Conservation (phyloP, 2,888 invertebrate genomes). For the Petrolisthes cinctipes region DNA sequence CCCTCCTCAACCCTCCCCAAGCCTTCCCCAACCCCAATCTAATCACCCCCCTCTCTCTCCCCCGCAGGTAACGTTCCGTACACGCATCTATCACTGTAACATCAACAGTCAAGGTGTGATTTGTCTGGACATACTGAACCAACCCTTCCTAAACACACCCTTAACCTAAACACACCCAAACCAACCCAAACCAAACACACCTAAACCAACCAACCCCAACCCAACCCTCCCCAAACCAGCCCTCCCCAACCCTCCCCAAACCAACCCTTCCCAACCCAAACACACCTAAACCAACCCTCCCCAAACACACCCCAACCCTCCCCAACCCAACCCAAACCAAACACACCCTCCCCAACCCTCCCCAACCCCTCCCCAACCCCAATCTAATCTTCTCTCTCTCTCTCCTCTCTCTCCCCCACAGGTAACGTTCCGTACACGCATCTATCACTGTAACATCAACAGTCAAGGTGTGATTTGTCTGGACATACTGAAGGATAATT, state of each 20-base stretch:
- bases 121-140: slow-evolving; percentile 97
- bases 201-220: too few relatives aligned
- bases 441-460: slow-evolving; percentile 99
- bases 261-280: too few relatives aligned
- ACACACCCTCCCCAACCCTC: too few relatives aligned
- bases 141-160: too few relatives aligned
- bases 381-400: neutral
- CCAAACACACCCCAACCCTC: too few relatives aligned
- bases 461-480: slow-evolving; percentile 98
- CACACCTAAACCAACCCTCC: too few relatives aligned
- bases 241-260: too few relatives aligned
- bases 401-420: slow-evolving; percentile 66
- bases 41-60: neutral
- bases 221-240: too few relatives aligned
- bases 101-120: slow-evolving; percentile 99
- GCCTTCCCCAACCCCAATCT: neutral
- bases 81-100: slow-evolving; percentile 99
- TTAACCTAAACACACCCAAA: too few relatives aligned
- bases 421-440: slow-evolving; percentile 89
- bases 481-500: slow-evolving; percentile 97
- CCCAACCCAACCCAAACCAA: too few relatives aligned
- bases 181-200: too few relatives aligned
- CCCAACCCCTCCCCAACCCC: neutral
- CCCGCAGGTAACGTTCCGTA: slow-evolving; percentile 81
- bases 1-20: neutral